Conservation (phyloP, 2,797 vertebrate genomes). For the Valencia hispanica region DNA sequence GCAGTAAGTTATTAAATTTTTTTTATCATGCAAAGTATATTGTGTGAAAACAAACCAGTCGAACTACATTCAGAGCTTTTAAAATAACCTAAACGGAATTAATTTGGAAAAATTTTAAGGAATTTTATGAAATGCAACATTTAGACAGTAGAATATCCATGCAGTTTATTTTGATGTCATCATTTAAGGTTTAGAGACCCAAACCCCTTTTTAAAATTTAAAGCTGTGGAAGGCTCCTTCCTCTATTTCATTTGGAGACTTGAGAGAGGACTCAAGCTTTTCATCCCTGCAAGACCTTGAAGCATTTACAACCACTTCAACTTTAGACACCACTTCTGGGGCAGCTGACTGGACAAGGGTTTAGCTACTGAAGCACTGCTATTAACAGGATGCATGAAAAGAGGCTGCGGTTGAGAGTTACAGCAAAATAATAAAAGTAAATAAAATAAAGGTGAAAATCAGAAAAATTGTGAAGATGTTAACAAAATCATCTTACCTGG, state of each 20-base stretch:
- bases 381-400: slow-evolving; percentile 63
- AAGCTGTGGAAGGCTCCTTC: background rate
- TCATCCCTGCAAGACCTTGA: slow-evolving; percentile 36
- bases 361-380: slow-evolving; percentile 57
- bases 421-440: slow-evolving; percentile 24
- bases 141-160: slow-evolving; percentile 2
- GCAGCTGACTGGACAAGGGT: slow-evolving; percentile 64
- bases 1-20: slow-evolving; percentile 26
- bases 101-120: slow-evolving; percentile 6
- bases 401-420: slow-evolving; percentile 56
- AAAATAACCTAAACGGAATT: slow-evolving; percentile 5
- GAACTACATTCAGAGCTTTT: slow-evolving; percentile 1
- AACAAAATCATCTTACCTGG: slow-evolving; percentile 79
- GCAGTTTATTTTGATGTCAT: background rate
- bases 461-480: slow-evolving; percentile 48
- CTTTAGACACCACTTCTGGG: slow-evolving; percentile 61
- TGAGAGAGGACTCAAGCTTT: background rate
- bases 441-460: background rate
- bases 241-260: background rate
- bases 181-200: background rate
- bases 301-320: slow-evolving; percentile 80
- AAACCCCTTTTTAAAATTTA: background rate
- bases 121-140: background rate
- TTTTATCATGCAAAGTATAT: slow-evolving; percentile 8
- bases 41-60: slow-evolving; percentile 19